Evolutionary conservation across 1,140 invertebrate genomes (phyloP).

Genomic region (Gonatopus flavifemur): DNA sequence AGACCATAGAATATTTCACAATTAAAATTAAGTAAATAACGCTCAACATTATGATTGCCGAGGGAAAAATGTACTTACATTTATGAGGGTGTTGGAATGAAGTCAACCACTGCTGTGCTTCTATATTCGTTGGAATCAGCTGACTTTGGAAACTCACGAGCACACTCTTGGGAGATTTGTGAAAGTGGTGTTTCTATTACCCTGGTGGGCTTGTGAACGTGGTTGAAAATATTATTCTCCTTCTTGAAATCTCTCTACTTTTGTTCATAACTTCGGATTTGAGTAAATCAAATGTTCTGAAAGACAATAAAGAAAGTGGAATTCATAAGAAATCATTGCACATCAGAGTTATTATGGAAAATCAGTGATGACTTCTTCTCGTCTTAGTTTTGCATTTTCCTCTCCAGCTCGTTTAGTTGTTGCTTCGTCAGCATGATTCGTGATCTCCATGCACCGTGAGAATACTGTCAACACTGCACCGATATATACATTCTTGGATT

Average conservation of each 20-base stretch:
- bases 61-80: not conserved
- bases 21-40: no score
- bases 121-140: no score
- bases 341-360: not conserved
- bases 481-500: conserved; percentile 72
- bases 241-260: conserved; percentile 73
- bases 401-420: conserved; percentile 65
- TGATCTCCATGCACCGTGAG: conserved; percentile 74
- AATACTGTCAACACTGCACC: conserved; percentile 77
- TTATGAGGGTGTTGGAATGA: not conserved
- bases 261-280: conserved; percentile 71
- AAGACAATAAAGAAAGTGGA: conserved; percentile 29
- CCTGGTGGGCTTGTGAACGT: no score
- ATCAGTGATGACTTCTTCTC: no score
- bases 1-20: no score
- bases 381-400: conserved; percentile 64
- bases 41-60: not conserved
- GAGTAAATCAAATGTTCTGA: conserved; percentile 75
- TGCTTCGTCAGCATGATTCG: conserved; percentile 73
- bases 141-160: no score
- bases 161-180: no score
- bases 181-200: no score
- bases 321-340: conserved; percentile 10
- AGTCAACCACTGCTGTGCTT: no score
- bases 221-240: conserved; percentile 67